Conservation (phyloP, 2,888 invertebrate species). For the Bellardia pandia region DNA sequence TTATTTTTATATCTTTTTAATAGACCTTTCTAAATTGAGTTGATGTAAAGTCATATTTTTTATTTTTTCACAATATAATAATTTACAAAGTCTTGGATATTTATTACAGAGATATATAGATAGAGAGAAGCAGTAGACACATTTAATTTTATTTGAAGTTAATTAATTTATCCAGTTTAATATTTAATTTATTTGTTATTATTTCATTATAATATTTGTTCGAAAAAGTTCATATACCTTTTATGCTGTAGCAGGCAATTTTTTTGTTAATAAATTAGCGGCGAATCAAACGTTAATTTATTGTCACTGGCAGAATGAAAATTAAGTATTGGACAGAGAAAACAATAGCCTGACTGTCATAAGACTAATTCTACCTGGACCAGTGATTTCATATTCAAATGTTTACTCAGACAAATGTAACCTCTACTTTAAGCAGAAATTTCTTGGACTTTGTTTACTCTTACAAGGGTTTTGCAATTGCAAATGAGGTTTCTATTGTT, state of each 20-base stretch:
- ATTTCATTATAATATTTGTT: background rate
- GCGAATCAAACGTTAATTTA: constrained; percentile 17
- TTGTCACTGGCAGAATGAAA: background rate
- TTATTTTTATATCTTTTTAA: background rate
- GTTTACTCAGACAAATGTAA: too few species aligned
- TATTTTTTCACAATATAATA: constrained; percentile 1
- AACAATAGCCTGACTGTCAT: background rate
- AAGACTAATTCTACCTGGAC: background rate
- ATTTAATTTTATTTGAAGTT: background rate
- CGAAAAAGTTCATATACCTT: constrained; percentile 27
- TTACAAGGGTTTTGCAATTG: too few species aligned
- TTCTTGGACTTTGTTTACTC: too few species aligned
- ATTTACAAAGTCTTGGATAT: background rate
- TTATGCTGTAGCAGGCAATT: constrained; percentile 30
- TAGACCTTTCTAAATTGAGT: background rate
- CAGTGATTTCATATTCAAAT: background rate
- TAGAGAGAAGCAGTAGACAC: too few species aligned
- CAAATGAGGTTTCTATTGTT: too few species aligned
- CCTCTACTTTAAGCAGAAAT: too few species aligned
- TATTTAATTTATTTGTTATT: background rate
- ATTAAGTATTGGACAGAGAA: background rate
- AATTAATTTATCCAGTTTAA: constrained; percentile 41
- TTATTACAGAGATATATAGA: background rate
- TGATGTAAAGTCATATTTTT: background rate
- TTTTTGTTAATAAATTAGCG: constrained; percentile 11